Conservation (phyloP, 2,113 vertebrate genomes). For the Campylomormyrus tamandua region DNA sequence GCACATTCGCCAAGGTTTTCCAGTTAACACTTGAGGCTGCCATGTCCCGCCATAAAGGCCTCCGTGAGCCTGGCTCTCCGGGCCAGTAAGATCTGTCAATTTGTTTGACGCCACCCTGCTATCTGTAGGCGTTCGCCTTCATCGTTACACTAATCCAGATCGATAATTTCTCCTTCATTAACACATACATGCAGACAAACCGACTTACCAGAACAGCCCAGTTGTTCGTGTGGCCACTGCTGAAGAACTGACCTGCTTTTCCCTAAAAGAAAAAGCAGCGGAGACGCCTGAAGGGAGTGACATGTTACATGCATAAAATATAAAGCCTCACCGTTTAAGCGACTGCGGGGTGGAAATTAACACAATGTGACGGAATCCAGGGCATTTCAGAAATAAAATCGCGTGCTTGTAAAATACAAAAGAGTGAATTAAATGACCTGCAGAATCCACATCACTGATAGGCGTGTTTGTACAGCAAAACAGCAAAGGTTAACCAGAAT, state of each 20-base stretch:
- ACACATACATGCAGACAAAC: neutral
- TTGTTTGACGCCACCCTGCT: neutral
- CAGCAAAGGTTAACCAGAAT: neutral
- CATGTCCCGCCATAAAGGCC: neutral
- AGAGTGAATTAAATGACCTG: neutral
- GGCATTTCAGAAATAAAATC: neutral
- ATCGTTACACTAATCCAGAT: neutral
- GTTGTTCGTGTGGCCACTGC: slow-evolving; percentile 93
- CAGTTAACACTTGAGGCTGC: neutral
- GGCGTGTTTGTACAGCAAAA: neutral
- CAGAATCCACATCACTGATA: neutral
- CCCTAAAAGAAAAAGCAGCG: slow-evolving; percentile 54
- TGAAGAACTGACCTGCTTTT: slow-evolving; percentile 77
- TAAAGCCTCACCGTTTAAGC: neutral
- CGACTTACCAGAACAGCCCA: slow-evolving; percentile 88
- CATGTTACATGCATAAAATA: neutral
- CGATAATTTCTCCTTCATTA: neutral
- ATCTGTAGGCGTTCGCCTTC: neutral
- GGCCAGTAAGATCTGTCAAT: neutral
- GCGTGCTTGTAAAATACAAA: neutral
- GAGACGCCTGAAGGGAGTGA: neutral
- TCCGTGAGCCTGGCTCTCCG: neutral
- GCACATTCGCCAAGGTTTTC: neutral
- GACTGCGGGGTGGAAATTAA: neutral
- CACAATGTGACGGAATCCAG: neutral